Evolutionary conservation across 2,888 invertebrate species (phyloP), one percentile per base, ranked within the genome.

Genomic region (Orchesellides sinensis): DNA sequence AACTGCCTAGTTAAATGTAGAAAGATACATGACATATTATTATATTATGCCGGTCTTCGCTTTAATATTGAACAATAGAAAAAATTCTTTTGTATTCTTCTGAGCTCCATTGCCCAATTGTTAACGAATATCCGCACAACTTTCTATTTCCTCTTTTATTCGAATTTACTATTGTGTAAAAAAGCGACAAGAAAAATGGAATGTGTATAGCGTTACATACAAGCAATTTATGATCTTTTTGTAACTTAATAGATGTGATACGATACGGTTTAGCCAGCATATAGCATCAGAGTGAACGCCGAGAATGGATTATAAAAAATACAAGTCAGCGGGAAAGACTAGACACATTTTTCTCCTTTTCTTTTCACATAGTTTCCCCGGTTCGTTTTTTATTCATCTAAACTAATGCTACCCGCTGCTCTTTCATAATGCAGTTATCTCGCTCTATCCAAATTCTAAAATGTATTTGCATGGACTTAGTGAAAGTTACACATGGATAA

Each of bases 351-450:
- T 73, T 73, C 73, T 73, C 27, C 59, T 40, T 59, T 73, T 32
- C 56, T 27, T 73, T 73, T 73, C 63, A 73, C 73, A 73, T n/a
- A 73, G 52, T 45, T 73, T 73, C 45, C 63, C 35, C 17, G 32
- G 29, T 29, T 54, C 17, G 40, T 54, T 54, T 25, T 25, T 12
- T 54, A 40, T 8, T 1, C 40, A 1, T 40, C 2, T 40, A 32
- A 32, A 10, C 5, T 32, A 14, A 40, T 40, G 40, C 10, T 40
- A 40, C 23, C 5, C 25, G 25, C n/a, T 54, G 23, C 12, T n/a
- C n/a, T n/a, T n/a, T n/a, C n/a, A n/a, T n/a, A n/a, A n/a, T n/a
- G 25, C 8, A 23, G 54, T 54, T 54, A 54, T 25, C 54, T 23
- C 25, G 47, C n/a, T 47, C n/a, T 8, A 17, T 6, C 47, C n/a